phyloP scores from a whole-genome alignment of 2,888 invertebrate species.

The Torymus tubicola region DNA sequence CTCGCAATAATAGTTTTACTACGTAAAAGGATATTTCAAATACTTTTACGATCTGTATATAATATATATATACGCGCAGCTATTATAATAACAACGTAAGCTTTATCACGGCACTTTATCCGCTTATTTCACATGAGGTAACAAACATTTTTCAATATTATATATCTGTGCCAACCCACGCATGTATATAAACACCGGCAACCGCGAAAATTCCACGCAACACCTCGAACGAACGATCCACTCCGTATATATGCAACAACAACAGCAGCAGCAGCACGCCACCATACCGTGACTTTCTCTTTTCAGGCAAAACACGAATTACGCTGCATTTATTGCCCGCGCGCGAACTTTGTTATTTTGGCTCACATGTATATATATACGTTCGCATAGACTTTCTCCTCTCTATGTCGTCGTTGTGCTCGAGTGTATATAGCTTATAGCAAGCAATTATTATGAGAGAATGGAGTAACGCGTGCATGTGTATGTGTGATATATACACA shows the following conservation, averaged over 20 bases:
- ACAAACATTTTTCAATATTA: no score
- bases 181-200: background rate
- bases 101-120: no score
- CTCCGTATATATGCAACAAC: background rate
- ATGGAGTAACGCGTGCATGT: slow-evolving; percentile 3
- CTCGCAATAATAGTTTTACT: no score
- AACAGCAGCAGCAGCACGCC: no score
- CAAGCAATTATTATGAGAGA: slow-evolving; percentile 32
- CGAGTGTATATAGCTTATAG: background rate
- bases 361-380: no score
- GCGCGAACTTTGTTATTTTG: slow-evolving; percentile 42
- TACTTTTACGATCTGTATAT: no score
- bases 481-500: no score
- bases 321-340: slow-evolving; percentile 32
- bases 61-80: no score
- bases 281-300: slow-evolving; percentile 42
- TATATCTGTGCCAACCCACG: no score
- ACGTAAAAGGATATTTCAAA: no score
- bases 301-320: slow-evolving; percentile 31
- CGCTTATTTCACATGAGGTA: no score
- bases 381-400: slow-evolving; percentile 14
- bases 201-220: slow-evolving; percentile 2
- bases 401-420: background rate
- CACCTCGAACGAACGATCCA: slow-evolving; percentile 9
- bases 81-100: no score